These are phyloP conservation scores for Ursus arctos DNA, from an alignment of 2,113 vertebrate genomes.

Conservation along the genomic window DNA sequence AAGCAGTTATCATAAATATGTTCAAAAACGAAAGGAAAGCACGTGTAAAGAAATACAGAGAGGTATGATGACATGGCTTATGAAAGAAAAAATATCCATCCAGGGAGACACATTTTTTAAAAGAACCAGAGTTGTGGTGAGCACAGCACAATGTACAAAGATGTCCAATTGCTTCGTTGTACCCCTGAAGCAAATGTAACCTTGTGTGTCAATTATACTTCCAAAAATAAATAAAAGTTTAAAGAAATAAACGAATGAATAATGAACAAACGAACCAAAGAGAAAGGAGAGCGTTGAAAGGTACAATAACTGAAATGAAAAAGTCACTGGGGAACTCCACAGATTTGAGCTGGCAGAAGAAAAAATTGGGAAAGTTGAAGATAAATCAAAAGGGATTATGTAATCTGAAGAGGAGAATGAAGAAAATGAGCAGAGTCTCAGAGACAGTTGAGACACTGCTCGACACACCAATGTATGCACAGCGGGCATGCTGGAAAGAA, in stretches of 20 bases:
- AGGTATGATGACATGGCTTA: not conserved
- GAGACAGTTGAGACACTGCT: not conserved
- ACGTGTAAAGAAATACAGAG: conserved; percentile 4
- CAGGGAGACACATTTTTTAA: conserved; percentile 12
- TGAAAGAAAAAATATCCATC: not conserved
- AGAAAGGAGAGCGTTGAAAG: conserved; percentile 8
- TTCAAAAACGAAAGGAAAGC: not conserved
- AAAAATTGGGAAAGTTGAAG: not conserved
- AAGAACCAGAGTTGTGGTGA: not conserved
- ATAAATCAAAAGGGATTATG: not conserved
- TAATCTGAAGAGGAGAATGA: conserved; percentile 34
- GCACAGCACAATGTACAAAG: not conserved
- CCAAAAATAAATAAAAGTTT: not conserved
- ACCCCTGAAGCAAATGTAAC: not conserved
- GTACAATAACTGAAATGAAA: conserved; percentile 27
- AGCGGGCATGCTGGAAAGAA: not conserved
- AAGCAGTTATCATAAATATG: not conserved
- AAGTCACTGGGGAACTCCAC: not conserved
- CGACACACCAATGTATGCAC: not conserved
- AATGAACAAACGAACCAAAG: not conserved
- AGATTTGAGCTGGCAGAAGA: not conserved
- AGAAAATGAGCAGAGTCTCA: not conserved
- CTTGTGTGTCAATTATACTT: not conserved
- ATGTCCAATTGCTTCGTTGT: not conserved
- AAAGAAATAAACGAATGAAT: not conserved